phyloP scores from a whole-genome alignment of 2,797 vertebrate species.

The Brachyrhaphis roseni region DNA sequence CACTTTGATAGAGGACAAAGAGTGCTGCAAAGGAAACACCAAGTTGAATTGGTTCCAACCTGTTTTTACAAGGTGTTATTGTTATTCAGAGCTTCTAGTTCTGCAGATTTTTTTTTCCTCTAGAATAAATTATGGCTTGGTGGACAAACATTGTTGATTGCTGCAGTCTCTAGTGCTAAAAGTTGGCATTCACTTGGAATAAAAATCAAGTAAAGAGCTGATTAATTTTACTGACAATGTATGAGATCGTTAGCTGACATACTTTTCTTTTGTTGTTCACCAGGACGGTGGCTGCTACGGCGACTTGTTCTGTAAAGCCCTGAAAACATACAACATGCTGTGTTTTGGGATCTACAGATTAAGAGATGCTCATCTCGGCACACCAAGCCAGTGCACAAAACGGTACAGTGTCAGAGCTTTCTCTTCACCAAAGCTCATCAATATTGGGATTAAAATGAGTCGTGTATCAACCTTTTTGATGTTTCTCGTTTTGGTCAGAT shows the following conservation, averaged over 20 bases:
- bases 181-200: constrained; percentile 10
- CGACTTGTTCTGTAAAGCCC: constrained; percentile 97
- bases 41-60: constrained; percentile 33
- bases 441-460: neutral
- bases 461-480: neutral
- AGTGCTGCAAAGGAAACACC: constrained; percentile 29
- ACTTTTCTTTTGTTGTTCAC: constrained; percentile 43
- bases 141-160: constrained; percentile 10
- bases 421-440: neutral
- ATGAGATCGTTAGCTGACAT: constrained; percentile 18
- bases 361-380: constrained; percentile 91
- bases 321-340: constrained; percentile 99
- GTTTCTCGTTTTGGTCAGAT: constrained; percentile 76
- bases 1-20: constrained; percentile 55
- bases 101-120: constrained; percentile 26
- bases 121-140: constrained; percentile 23
- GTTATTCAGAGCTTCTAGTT: constrained; percentile 27
- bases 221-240: constrained; percentile 11
- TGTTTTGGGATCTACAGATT: constrained; percentile 99
- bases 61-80: constrained; percentile 41
- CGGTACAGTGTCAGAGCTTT: constrained; percentile 77
- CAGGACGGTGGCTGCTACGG: constrained; percentile 99
- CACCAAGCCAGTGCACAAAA: constrained; percentile 92
- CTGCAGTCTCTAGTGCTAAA: constrained; percentile 34
- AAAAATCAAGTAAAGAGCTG: constrained; percentile 15